A percentile compares a stretch with the other conserved stretches of the same genome.
phyloP scores from a whole-genome alignment of 2,797 vertebrate species.

The Phoxinus dragarum region DNA sequence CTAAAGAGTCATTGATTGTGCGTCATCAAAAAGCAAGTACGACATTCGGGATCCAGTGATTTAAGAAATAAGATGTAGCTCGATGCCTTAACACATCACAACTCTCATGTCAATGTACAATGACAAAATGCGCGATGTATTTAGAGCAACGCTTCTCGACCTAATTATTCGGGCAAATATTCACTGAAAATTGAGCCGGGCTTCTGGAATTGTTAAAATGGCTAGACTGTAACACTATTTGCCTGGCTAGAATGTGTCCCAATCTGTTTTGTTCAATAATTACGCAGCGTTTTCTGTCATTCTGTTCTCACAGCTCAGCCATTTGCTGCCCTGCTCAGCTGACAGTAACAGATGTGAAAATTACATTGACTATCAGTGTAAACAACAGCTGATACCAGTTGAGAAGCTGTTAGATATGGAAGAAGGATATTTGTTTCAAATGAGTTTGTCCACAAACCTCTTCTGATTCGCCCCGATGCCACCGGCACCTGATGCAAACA shows the following conservation, averaged over 20 bases:
- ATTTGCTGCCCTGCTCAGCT: slow-evolving; percentile 80
- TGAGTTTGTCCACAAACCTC: slow-evolving; percentile 65
- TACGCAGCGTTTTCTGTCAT: slow-evolving; percentile 74
- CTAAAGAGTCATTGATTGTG: slow-evolving; percentile 33
- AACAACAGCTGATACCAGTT: slow-evolving; percentile 78
- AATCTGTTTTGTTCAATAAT: slow-evolving; percentile 77
- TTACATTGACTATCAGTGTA: slow-evolving; percentile 77
- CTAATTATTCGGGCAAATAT: slow-evolving; percentile 44
- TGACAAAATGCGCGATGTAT: slow-evolving; percentile 27
- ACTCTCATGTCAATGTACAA: background rate
- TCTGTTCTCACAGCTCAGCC: slow-evolving; percentile 75
- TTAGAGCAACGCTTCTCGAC: background rate
- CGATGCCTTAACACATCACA: background rate
- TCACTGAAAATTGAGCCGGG: slow-evolving; percentile 37
- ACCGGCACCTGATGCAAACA: slow-evolving; percentile 50
- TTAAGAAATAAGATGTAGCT: slow-evolving; percentile 11
- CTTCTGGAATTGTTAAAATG: slow-evolving; percentile 46
- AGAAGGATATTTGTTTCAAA: slow-evolving; percentile 69
- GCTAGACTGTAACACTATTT: slow-evolving; percentile 40
- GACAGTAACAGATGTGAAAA: slow-evolving; percentile 82
- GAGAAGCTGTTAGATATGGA: slow-evolving; percentile 69
- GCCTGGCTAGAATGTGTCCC: slow-evolving; percentile 63
- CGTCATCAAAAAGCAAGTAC: slow-evolving; percentile 26
- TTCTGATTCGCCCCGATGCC: slow-evolving; percentile 44
- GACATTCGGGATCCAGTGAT: slow-evolving; percentile 26